Conservation (phyloP, 2,113 vertebrate genomes). For the Scartelaos histophorus region DNA sequence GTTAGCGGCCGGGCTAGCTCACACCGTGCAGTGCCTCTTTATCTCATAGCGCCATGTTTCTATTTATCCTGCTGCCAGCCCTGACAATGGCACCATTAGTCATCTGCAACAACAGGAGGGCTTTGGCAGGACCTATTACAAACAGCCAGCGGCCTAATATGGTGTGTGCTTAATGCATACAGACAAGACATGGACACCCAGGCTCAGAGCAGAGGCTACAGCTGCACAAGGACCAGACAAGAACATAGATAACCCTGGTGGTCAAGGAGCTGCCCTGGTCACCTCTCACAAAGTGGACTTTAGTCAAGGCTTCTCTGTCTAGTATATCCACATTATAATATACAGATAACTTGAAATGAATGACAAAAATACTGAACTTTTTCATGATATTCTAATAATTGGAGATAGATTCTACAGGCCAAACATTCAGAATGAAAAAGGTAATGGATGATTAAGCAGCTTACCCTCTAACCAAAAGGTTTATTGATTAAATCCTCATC, state of each 20-base stretch:
- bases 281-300: background rate
- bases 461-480: background rate
- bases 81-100: conserved; percentile 73
- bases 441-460: background rate
- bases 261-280: background rate
- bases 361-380: too few species aligned
- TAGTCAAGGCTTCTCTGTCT: background rate
- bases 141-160: conserved; percentile 44
- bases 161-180: conserved; percentile 51
- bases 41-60: conserved; percentile 66
- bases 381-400: too few species aligned
- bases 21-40: conserved; percentile 57
- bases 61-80: conserved; percentile 78
- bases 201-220: conserved; percentile 16
- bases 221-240: conserved; percentile 4
- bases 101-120: conserved; percentile 45
- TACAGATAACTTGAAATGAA: too few species aligned
- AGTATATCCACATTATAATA: background rate
- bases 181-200: conserved; percentile 22
- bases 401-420: background rate
- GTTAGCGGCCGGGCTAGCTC: conserved; percentile 49
- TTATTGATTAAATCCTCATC: too few species aligned
- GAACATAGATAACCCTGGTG: background rate
- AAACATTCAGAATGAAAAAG: background rate
- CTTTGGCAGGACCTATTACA: conserved; percentile 60